phyloP scores from a whole-genome alignment of 1,140 invertebrate species.

The Subanguina moxae region DNA sequence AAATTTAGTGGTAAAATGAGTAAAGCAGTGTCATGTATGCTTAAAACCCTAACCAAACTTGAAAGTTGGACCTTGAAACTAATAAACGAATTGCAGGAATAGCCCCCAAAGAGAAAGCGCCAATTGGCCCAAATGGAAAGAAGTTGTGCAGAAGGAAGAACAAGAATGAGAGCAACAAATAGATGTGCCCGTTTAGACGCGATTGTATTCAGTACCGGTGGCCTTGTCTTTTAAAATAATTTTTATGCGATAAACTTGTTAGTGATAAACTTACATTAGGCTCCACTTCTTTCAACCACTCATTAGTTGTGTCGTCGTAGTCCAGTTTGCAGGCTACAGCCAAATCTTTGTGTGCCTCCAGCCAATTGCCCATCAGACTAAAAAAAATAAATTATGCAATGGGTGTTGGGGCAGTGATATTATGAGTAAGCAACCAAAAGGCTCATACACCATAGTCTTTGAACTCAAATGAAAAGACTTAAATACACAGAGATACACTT shows the following conservation, averaged over 20 bases:
- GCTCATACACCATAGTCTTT: no score
- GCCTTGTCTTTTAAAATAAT: neutral
- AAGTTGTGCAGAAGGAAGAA: slow-evolving; percentile 48
- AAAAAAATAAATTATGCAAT: no score
- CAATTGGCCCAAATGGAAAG: slow-evolving; percentile 41
- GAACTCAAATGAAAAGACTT: no score
- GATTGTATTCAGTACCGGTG: neutral
- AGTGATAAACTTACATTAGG: slow-evolving; percentile 70
- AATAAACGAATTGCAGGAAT: slow-evolving; percentile 14
- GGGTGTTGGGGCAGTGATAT: no score
- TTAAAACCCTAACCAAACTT: no score
- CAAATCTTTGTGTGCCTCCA: slow-evolving; percentile 77
- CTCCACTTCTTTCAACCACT: slow-evolving; percentile 82
- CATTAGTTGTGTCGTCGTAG: slow-evolving; percentile 82
- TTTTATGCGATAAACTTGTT: no score
- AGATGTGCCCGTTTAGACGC: neutral
- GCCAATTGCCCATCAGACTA: slow-evolving; percentile 79
- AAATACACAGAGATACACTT: no score
- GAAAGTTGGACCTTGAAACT: no score
- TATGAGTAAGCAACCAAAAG: no score
- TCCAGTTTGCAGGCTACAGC: slow-evolving; percentile 83
- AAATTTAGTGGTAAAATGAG: no score
- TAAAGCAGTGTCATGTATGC: no score
- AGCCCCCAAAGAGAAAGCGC: slow-evolving; percentile 36
- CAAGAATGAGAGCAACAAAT: slow-evolving; percentile 1